Conservation (phyloP, 2,797 vertebrate genomes). For the Acridotheres tristis region DNA sequence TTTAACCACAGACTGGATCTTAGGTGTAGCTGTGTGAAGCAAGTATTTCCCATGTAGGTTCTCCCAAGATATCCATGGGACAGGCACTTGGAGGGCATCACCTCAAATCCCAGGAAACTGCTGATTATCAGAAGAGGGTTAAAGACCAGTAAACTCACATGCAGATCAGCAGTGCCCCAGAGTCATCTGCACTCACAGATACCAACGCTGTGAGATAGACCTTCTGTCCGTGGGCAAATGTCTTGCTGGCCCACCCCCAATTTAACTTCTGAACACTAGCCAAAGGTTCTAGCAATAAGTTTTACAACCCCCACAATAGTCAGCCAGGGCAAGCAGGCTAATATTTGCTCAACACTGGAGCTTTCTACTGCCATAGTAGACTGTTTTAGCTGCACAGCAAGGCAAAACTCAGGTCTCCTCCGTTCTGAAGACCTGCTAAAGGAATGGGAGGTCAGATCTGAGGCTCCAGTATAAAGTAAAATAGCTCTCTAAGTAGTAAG, state of each 20-base stretch:
- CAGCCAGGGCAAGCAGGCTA: neutral
- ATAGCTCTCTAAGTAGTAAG: neutral
- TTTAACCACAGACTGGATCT: neutral
- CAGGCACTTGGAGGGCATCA: neutral
- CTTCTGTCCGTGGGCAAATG: neutral
- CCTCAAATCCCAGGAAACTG: neutral
- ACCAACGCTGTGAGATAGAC: neutral
- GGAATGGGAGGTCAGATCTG: neutral
- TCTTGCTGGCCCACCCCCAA: neutral
- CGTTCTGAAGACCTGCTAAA: neutral
- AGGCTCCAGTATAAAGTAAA: neutral
- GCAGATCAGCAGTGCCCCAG: neutral
- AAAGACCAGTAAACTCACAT: neutral
- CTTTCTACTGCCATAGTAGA: neutral
- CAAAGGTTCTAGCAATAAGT: neutral
- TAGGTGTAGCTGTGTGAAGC: neutral
- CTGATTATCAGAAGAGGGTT: neutral
- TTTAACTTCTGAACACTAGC: neutral
- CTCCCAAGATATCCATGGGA: neutral
- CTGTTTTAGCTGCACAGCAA: neutral
- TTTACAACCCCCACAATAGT: neutral
- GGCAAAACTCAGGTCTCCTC: neutral
- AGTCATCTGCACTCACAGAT: neutral
- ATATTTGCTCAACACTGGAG: rapidly evolving
- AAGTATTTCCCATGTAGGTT: neutral